phyloP scores from a whole-genome alignment of 2,888 invertebrate species.

The Phania funesta region DNA sequence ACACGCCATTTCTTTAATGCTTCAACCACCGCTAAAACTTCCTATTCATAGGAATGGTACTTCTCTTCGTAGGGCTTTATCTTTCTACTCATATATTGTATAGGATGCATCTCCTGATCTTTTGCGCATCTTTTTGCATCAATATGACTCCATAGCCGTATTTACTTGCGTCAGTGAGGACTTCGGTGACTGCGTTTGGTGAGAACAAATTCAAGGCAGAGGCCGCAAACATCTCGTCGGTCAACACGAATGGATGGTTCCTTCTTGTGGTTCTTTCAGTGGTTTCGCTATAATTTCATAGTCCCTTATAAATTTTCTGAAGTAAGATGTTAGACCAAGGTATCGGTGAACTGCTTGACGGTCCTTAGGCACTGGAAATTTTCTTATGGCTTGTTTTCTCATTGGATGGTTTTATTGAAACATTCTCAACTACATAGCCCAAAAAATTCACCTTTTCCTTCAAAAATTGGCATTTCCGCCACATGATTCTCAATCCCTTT shows the following conservation, averaged over 20 bases:
- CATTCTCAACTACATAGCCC: conserved; percentile 19
- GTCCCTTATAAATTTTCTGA: conserved; percentile 39
- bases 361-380: conserved; percentile 42
- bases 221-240: conserved; percentile 4
- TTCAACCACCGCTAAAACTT: too few species aligned
- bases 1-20: too few species aligned
- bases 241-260: conserved; percentile 48
- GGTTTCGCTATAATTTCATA: conserved; percentile 73
- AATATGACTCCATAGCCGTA: conserved; percentile 64
- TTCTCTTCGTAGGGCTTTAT: too few species aligned
- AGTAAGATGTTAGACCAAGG: conserved; percentile 59
- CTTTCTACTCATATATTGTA: too few species aligned
- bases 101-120: too few species aligned
- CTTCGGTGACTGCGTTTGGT: conserved; percentile 53
- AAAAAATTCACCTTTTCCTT: conserved; percentile 19
- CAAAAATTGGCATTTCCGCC: conserved; percentile 46
- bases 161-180: conserved; percentile 66
- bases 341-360: conserved; percentile 46
- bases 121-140: too few species aligned
- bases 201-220: conserved; percentile 61
- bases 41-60: too few species aligned
- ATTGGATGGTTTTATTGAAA: conserved; percentile 32
- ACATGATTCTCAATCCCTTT: conserved; percentile 39
- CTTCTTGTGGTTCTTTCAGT: conserved; percentile 70
- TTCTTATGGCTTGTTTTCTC: conserved; percentile 49